A percentile compares a stretch with the other conserved stretches of the same genome.
Conservation (phyloP, 2,797 vertebrate species). For the Spinus olivaceus region DNA sequence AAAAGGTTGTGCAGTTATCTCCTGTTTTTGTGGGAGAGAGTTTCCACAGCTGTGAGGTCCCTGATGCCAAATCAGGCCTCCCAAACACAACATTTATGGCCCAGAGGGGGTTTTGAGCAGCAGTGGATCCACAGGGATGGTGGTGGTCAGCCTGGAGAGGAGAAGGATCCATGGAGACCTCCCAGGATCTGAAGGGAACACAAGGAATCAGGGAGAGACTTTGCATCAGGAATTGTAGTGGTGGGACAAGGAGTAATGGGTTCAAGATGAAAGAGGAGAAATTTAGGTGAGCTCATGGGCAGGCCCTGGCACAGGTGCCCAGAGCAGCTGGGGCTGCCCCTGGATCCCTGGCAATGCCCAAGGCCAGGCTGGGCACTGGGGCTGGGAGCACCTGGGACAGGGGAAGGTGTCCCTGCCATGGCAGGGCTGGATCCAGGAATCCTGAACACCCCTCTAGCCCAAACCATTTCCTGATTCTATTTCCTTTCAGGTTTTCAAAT, state of each 20-base stretch:
- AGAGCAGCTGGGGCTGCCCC: not conserved
- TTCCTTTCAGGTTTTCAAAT: not conserved
- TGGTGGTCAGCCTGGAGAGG: not conserved
- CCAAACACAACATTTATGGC: not conserved
- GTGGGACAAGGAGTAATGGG: not conserved
- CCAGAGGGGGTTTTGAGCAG: not conserved
- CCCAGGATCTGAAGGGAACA: not conserved
- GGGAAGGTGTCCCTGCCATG: not conserved
- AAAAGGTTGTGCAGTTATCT: not conserved
- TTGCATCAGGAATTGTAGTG: not conserved
- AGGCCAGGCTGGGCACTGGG: not conserved
- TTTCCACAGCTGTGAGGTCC: not conserved
- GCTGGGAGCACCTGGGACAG: not conserved
- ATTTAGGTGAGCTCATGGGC: not conserved
- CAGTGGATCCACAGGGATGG: fast-evolving
- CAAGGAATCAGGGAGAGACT: not conserved
- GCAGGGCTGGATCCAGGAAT: not conserved
- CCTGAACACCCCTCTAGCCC: not conserved
- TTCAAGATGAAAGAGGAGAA: not conserved
- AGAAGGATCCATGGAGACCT: not conserved
- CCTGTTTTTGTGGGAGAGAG: not conserved
- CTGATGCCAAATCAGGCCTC: not conserved
- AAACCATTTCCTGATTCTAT: not conserved
- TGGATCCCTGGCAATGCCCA: not conserved
- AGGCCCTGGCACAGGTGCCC: not conserved